phyloP scores from a whole-genome alignment of 1,140 invertebrate genomes.

The Asbolus verrucosus region DNA sequence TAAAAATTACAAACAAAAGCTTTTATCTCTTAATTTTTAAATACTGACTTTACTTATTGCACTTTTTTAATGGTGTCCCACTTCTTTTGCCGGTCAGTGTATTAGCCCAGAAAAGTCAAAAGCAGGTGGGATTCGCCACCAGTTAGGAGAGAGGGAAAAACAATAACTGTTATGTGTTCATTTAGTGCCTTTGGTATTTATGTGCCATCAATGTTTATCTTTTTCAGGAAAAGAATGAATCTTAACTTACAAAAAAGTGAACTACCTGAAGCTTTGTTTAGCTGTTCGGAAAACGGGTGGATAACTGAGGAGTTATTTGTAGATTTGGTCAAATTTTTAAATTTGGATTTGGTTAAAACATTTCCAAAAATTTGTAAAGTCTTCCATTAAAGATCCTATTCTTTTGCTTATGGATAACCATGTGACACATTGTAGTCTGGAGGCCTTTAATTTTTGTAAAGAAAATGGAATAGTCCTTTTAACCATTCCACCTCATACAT shows the following conservation, averaged over 20 bases:
- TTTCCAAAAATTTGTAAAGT: constrained; percentile 60
- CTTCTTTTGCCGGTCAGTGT: too few relatives aligned
- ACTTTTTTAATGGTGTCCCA: too few relatives aligned
- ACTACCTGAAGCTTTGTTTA: constrained; percentile 54
- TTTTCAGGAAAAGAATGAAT: constrained; percentile 43
- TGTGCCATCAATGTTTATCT: constrained; percentile 52
- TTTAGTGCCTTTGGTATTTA: constrained; percentile 60
- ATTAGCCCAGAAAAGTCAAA: constrained; percentile 40
- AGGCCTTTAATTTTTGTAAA: constrained; percentile 54
- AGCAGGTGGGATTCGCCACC: constrained; percentile 41
- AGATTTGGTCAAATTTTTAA: neutral
- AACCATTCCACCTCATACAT: constrained; percentile 60
- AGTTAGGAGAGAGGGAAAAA: constrained; percentile 48
- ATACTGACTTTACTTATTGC: too few relatives aligned
- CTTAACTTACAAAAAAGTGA: constrained; percentile 51
- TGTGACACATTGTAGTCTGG: constrained; percentile 51
- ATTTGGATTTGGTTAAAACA: constrained; percentile 61
- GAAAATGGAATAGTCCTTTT: constrained; percentile 58
- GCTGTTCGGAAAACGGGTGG: constrained; percentile 59
- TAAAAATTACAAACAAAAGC: too few relatives aligned
- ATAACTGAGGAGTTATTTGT: constrained; percentile 55
- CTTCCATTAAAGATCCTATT: constrained; percentile 58
- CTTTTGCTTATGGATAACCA: constrained; percentile 61
- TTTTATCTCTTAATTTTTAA: too few relatives aligned
- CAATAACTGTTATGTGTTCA: constrained; percentile 45